Conservation (phyloP, 2,113 vertebrate species). For the Phalacrocorax brasilianus region DNA sequence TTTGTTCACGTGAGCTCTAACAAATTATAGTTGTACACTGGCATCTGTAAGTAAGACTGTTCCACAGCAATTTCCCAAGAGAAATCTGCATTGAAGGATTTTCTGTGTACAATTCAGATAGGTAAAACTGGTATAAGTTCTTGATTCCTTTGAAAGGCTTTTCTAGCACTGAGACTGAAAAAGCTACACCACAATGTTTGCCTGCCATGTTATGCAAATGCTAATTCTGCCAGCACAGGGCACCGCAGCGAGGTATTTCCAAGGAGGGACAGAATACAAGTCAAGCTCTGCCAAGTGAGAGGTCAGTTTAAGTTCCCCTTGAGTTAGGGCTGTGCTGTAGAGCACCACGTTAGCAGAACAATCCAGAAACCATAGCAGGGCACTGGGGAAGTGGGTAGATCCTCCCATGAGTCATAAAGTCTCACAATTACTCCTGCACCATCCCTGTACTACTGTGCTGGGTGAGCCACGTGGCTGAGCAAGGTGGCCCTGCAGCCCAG, state of each 20-base stretch:
- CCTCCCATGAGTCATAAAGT: not conserved
- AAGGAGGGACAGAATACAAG: not conserved
- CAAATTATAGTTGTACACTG: not conserved
- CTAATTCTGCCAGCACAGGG: not conserved
- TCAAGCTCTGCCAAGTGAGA: not conserved
- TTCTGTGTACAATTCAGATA: not conserved
- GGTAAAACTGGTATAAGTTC: not conserved
- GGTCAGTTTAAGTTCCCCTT: not conserved
- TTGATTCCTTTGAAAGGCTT: not conserved
- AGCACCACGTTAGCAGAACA: not conserved
- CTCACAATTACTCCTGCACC: not conserved
- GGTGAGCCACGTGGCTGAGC: accelerated
- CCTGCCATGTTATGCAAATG: not conserved
- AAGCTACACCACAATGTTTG: not conserved
- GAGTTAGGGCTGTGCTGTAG: not conserved
- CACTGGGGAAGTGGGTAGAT: not conserved
- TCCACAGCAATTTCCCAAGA: not conserved
- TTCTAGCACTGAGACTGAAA: not conserved
- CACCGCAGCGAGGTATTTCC: not conserved
- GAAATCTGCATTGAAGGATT: not conserved
- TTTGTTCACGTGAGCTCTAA: not conserved
- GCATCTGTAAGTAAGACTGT: not conserved
- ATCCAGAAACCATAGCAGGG: not conserved
- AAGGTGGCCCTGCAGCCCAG: not conserved
- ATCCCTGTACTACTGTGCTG: not conserved